Base-by-base conservation (phyloP, 92 coral and sea anemone species). In the Scolanthus callimorphus region DNA sequence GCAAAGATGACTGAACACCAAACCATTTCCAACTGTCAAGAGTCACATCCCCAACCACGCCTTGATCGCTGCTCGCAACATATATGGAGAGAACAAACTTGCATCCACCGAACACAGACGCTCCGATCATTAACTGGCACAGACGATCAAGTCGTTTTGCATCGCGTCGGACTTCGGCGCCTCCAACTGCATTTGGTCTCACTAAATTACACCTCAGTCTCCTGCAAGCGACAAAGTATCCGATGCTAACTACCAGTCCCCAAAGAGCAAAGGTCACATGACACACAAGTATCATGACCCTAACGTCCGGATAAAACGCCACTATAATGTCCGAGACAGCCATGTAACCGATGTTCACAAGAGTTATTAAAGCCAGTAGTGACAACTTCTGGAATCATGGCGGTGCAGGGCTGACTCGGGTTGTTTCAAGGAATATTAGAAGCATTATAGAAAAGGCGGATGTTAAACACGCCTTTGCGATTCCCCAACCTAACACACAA, bases 11-110 rank as follows among this genome's bases (percentile, higher is more conserved):
- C 48, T 88, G 79, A 2, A 74, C 29, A 0, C 39, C 81, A 34
- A 74, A 44, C 96, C 96, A 88, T 1, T 69, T 34, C 91, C 96
- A 79, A 28, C 37, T 63, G 17, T 69, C 63, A 20, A 81, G 76
- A 17, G 37, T 39, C 22, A 55, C 20, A 10, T 68, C 57, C 21
- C 57, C 63, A 12, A 57, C 56, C 0, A 73, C 78, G 2, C 85
- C 80, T 12, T 49, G 39, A 0, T 71, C 81, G 4, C 62, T 50
- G 3, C 78, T 57, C n/a, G 90, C 84, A 17, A 78, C 53, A 53
- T 74, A 70, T 12, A 84, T 73, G 49, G 57, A 37, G 3, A 82
- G 65, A 10, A 47, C 78, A 58, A 88, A 88, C 63, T 69, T 28
- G 24, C 30, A 21, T 10, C 39, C 65, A 0, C 87, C 80, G 17